Conservation (phyloP, 2,888 invertebrate species). For the Hipparchia semele region DNA sequence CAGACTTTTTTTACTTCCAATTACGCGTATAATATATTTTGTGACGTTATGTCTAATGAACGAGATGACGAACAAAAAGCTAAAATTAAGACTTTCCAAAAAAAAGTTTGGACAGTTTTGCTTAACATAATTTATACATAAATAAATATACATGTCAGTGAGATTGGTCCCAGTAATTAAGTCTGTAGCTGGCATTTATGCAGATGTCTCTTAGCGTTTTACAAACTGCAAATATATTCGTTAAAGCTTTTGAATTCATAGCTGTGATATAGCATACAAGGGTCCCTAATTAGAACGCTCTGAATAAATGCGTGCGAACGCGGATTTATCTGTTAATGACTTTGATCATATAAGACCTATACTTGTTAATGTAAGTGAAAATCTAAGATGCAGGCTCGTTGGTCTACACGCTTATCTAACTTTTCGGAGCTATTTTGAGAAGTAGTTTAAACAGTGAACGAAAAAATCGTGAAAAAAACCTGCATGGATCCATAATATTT, state of each 20-base stretch:
- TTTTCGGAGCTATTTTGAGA: too few relatives aligned
- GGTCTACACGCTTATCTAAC: neutral
- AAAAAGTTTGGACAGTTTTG: neutral
- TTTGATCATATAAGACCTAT: neutral
- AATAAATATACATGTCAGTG: neutral
- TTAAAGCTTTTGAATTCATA: constrained; percentile 24
- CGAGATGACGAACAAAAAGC: too few relatives aligned
- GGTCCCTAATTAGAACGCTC: constrained; percentile 29
- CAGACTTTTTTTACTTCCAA: too few relatives aligned
- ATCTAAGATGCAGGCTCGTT: neutral
- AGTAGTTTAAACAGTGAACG: too few relatives aligned
- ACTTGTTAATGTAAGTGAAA: neutral
- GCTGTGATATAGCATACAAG: constrained; percentile 16
- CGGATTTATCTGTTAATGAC: constrained; percentile 26
- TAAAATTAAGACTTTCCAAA: too few relatives aligned
- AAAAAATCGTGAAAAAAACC: too few relatives aligned
- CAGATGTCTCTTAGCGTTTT: constrained; percentile 12
- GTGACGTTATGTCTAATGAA: too few relatives aligned
- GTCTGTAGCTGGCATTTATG: constrained; percentile 9
- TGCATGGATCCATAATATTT: too few relatives aligned
- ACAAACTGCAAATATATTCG: constrained; percentile 19
- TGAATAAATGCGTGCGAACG: constrained; percentile 30
- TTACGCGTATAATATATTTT: too few relatives aligned
- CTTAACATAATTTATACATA: neutral
- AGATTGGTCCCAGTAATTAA: constrained; percentile 15